phyloP scores from a whole-genome alignment of 2,888 invertebrate species.

The Plebejus argus region DNA sequence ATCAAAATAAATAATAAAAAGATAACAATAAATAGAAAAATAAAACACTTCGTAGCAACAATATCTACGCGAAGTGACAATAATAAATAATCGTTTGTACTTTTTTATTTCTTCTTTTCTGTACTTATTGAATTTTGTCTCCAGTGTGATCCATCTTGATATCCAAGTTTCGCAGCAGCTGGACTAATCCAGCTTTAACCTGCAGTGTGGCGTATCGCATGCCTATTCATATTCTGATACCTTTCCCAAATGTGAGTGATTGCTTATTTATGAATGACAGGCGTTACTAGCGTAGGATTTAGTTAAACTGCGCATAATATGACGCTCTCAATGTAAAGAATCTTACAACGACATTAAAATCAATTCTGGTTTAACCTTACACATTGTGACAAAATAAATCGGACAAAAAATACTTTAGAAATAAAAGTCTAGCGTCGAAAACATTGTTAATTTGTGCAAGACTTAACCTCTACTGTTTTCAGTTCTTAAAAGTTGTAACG shows the following conservation, averaged over 20 bases:
- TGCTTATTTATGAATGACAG: too few species aligned
- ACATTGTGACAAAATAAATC: too few species aligned
- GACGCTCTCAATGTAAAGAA: too few species aligned
- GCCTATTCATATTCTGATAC: conserved; percentile 68
- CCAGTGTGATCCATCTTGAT: background rate
- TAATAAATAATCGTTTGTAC: too few species aligned
- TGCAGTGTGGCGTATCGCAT: conserved; percentile 52
- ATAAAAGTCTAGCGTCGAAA: background rate
- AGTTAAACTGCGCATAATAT: too few species aligned
- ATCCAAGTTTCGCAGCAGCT: conserved; percentile 45
- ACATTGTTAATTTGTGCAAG: background rate
- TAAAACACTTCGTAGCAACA: too few species aligned
- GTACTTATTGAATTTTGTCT: background rate
- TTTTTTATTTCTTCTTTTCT: background rate
- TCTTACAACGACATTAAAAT: too few species aligned
- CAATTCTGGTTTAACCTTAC: too few species aligned
- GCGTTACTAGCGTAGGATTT: too few species aligned
- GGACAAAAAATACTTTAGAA: background rate
- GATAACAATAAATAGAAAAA: too few species aligned
- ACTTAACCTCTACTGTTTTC: background rate
- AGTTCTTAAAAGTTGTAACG: conserved; percentile 4
- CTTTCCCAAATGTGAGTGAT: conserved; percentile 61
- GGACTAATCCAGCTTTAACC: conserved; percentile 48
- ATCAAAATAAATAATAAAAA: too few species aligned
- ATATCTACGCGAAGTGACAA: too few species aligned